Percentiles rank a stretch among this genome's conserved stretches.
These are phyloP conservation scores for Tachina lurida DNA, from an alignment of 2,888 invertebrate species.

Conservation along the genomic window DNA sequence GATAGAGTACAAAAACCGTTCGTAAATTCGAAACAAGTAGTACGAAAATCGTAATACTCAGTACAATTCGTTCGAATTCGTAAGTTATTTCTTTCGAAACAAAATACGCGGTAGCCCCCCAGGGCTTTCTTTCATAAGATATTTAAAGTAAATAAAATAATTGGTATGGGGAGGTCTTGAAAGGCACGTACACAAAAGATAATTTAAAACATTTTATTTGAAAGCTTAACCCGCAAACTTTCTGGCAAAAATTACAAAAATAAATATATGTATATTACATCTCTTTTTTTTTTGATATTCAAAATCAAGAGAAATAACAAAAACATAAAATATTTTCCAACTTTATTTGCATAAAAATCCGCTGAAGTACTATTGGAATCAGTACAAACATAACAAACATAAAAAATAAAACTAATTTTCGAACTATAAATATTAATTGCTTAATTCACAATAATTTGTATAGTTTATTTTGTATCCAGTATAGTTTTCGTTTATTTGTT, in stretches of 20 bases:
- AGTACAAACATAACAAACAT: background rate
- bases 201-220: background rate
- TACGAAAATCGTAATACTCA: no score
- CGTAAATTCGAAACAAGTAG: no score
- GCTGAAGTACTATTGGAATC: background rate
- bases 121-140: no score
- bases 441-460: no score
- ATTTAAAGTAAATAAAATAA: background rate
- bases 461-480: no score
- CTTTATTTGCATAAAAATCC: conserved; percentile 33
- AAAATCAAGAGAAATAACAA: background rate
- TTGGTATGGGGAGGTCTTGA: background rate
- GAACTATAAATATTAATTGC: no score
- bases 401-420: background rate
- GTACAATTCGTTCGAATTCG: no score
- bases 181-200: background rate
- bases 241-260: conserved; percentile 24
- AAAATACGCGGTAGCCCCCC: no score
- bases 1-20: no score
- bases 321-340: conserved; percentile 10
- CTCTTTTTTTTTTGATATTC: conserved; percentile 5
- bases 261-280: conserved; percentile 9
- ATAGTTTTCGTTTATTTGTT: no score
- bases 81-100: no score
- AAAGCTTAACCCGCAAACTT: conserved; percentile 27